Conservation (phyloP, 2,888 invertebrate species). For the Oxytorus armatus region DNA sequence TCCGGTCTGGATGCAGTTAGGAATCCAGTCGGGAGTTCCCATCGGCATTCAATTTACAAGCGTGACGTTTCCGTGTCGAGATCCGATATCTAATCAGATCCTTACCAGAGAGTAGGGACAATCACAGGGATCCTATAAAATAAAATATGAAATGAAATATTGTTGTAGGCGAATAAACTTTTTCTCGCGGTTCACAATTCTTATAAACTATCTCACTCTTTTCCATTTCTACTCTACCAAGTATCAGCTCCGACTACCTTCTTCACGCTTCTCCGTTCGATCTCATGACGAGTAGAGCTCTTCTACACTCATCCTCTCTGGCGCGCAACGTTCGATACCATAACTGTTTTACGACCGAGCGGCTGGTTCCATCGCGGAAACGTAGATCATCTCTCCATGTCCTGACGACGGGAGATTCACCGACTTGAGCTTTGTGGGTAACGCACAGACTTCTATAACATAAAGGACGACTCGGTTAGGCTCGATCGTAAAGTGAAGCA, state of each 20-base stretch:
- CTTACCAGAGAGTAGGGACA: no score
- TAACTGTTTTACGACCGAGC: constrained; percentile 63
- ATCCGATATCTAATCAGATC: no score
- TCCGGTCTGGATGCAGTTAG: no score
- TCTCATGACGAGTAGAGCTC: constrained; percentile 23
- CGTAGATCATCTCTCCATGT: constrained; percentile 34
- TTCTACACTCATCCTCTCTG: constrained; percentile 43
- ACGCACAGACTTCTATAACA: neutral
- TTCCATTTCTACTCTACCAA: constrained; percentile 25
- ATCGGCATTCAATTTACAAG: no score
- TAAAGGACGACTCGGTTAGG: no score
- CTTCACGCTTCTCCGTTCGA: constrained; percentile 20
- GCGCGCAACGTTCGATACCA: constrained; percentile 65
- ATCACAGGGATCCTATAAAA: no score
- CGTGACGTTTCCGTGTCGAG: no score
- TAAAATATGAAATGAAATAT: no score
- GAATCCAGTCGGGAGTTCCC: no score
- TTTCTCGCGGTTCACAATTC: no score
- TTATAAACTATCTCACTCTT: constrained; percentile 39
- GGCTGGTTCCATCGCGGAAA: constrained; percentile 53
- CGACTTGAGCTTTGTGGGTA: neutral
- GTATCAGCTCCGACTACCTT: constrained; percentile 21
- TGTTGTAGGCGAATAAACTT: no score
- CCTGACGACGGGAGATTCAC: constrained; percentile 24
- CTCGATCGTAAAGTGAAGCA: no score